These are phyloP conservation scores for Mustela nigripes DNA, from an alignment of 2,113 vertebrate genomes.

Conservation along the genomic window DNA sequence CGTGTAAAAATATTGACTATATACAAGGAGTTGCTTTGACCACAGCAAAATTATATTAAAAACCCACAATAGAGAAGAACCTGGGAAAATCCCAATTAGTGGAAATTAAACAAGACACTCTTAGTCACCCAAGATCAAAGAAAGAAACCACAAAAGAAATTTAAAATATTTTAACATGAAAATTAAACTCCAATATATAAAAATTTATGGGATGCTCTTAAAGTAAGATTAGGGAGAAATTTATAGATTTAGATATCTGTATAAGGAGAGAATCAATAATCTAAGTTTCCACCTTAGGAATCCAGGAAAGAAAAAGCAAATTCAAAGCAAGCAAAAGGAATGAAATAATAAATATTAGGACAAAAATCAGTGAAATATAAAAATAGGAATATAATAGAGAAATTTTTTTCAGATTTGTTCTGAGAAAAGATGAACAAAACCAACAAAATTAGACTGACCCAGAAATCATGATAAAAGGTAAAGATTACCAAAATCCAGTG, in stretches of 20 bases:
- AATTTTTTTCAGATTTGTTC: not conserved
- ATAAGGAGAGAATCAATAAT: not conserved
- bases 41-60: not conserved
- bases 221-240: not conserved
- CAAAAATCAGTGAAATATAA: not conserved
- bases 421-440: not conserved
- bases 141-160: not conserved
- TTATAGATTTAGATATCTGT: not conserved
- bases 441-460: not conserved
- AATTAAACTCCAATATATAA: not conserved
- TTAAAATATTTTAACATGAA: not conserved
- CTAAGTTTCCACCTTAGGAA: not conserved
- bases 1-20: not conserved
- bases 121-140: not conserved
- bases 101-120: not conserved
- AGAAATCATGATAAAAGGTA: not conserved
- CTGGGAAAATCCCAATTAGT: not conserved
- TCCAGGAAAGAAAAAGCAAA: not conserved
- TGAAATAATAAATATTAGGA: not conserved
- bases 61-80: not conserved
- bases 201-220: not conserved
- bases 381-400: slow-evolving; percentile 5
- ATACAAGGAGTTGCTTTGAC: not conserved
- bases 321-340: not conserved
- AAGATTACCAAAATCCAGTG: not conserved